These are phyloP conservation scores for Enteromius fasciolatus DNA, from an alignment of 2,797 vertebrate species.

Conservation along the genomic window DNA sequence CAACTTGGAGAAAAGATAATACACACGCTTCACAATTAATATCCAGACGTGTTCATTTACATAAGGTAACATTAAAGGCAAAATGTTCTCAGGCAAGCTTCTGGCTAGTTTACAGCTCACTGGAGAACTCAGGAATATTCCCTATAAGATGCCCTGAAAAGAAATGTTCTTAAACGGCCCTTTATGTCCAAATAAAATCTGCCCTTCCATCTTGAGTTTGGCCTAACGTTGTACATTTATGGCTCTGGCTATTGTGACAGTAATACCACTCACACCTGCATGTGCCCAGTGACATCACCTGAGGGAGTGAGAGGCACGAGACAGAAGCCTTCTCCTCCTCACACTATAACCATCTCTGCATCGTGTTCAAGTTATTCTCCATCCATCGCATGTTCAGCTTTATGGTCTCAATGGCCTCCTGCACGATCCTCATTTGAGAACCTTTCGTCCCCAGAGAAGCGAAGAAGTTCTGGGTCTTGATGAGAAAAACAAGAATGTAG, in stretches of 20 bases:
- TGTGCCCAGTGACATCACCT: slow-evolving; percentile 69
- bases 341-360: slow-evolving; percentile 74
- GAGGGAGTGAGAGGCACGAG: slow-evolving; percentile 55
- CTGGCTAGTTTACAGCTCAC: not conserved
- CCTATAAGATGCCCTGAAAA: not conserved
- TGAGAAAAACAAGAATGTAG: not conserved
- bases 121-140: not conserved
- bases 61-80: not conserved
- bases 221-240: slow-evolving; percentile 42
- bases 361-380: slow-evolving; percentile 78
- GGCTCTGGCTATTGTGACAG: slow-evolving; percentile 36
- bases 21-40: not conserved
- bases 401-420: slow-evolving; percentile 89
- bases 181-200: slow-evolving; percentile 2
- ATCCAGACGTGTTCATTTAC: not conserved
- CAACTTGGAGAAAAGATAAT: not conserved
- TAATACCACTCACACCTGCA: slow-evolving; percentile 51
- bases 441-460: slow-evolving; percentile 82
- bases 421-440: slow-evolving; percentile 84
- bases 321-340: slow-evolving; percentile 24
- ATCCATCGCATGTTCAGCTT: slow-evolving; percentile 90
- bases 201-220: not conserved
- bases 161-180: not conserved
- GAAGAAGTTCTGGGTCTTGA: slow-evolving; percentile 89
- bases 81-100: not conserved